These are phyloP conservation scores for Enteromius treurensis DNA, from an alignment of 2,797 vertebrate genomes.

Conservation along the genomic window DNA sequence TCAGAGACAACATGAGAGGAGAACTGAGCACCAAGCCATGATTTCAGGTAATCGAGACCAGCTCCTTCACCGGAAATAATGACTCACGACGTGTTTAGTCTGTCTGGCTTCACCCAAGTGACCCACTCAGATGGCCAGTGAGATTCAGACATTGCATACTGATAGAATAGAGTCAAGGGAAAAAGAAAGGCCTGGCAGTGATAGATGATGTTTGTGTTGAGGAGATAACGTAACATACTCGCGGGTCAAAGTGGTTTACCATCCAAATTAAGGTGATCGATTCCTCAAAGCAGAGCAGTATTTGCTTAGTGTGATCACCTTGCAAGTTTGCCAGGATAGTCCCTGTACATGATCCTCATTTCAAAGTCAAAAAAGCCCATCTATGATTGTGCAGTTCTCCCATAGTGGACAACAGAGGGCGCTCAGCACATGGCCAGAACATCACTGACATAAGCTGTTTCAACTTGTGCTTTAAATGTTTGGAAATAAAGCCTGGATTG, in stretches of 20 bases:
- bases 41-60: constrained; percentile 34
- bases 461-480: constrained; percentile 30
- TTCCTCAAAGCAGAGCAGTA: constrained; percentile 19
- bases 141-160: constrained; percentile 50
- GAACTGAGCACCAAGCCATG: not conserved
- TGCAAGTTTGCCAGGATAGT: not conserved
- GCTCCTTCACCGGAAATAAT: constrained; percentile 42
- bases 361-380: constrained; percentile 13
- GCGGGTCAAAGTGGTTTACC: constrained; percentile 32
- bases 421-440: not conserved
- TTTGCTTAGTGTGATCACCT: constrained; percentile 31
- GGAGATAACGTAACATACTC: constrained; percentile 56
- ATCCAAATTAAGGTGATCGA: constrained; percentile 39
- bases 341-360: not conserved
- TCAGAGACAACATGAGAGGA: not conserved
- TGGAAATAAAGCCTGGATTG: constrained; percentile 27
- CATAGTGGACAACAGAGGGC: constrained; percentile 2
- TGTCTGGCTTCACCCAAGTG: constrained; percentile 38
- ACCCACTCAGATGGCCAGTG: constrained; percentile 22
- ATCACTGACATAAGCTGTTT: not conserved
- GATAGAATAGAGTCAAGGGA: constrained; percentile 51
- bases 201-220: constrained; percentile 59
- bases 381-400: not conserved
- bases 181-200: constrained; percentile 49
- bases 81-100: constrained; percentile 51